A percentile compares a stretch with the other conserved stretches of the same genome.
Evolutionary conservation across 2,797 vertebrate species (phyloP).

Genomic region (Oreortyx pictus): DNA sequence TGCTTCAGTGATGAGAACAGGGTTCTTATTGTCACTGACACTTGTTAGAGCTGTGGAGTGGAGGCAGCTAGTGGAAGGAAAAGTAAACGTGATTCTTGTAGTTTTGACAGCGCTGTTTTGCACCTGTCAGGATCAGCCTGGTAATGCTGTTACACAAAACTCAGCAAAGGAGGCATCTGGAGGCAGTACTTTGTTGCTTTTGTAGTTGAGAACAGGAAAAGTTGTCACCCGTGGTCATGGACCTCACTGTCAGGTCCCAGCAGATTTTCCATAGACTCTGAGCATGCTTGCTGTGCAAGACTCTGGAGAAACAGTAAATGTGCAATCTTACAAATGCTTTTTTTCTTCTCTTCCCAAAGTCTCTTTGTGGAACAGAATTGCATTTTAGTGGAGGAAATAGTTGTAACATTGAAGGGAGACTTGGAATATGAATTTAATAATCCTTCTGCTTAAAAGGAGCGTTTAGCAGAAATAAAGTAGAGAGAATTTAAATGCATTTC

Average conservation of each 20-base stretch:
- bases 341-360: background rate
- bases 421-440: slow-evolving; percentile 46
- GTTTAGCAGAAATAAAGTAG: background rate
- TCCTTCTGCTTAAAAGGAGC: slow-evolving; percentile 12
- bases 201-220: background rate
- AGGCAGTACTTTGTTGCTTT: background rate
- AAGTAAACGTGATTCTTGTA: background rate
- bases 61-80: background rate
- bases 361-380: background rate
- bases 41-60: background rate
- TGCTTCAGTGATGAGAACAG: background rate
- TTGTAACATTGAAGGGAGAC: background rate
- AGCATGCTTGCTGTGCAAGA: background rate
- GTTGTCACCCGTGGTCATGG: background rate
- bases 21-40: background rate
- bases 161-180: background rate
- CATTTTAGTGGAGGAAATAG: background rate
- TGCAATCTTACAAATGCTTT: background rate
- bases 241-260: background rate
- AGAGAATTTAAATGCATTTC: slow-evolving; percentile 23
- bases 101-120: background rate
- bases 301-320: background rate
- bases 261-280: fast-evolving
- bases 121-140: background rate
- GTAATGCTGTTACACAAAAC: background rate